Conservation (phyloP, 2,113 vertebrate species). For the Gopherus flavomarginatus region DNA sequence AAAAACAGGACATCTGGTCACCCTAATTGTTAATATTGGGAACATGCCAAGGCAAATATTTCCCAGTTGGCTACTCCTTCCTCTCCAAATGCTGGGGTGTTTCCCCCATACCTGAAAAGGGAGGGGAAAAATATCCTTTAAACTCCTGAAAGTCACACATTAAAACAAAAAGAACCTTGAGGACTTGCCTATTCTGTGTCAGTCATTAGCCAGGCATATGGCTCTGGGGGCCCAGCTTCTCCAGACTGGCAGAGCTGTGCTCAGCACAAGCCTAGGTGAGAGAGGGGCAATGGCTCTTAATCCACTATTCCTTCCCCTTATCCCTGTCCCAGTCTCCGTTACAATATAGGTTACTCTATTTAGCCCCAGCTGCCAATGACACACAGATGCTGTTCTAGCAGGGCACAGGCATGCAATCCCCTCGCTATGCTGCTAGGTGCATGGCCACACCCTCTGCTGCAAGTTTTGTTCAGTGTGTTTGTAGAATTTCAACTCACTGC, state of each 20-base stretch:
- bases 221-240: neutral
- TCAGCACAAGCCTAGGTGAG: neutral
- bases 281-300: neutral
- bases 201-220: neutral
- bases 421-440: no score
- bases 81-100: neutral
- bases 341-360: neutral
- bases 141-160: fast-evolving
- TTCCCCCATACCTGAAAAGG: neutral
- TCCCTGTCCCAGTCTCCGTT: neutral
- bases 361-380: neutral
- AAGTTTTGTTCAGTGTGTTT: no score
- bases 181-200: fast-evolving
- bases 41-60: conserved; percentile 4
- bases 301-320: neutral
- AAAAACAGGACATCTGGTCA: no score
- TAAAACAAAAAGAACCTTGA: neutral
- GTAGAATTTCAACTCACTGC: no score
- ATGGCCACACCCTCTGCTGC: no score
- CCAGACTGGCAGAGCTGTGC: neutral
- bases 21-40: neutral
- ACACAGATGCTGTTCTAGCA: neutral
- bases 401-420: neutral
- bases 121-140: neutral
- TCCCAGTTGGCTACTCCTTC: neutral